Base-by-base conservation (phyloP, 2,113 vertebrate genomes). In the Zeus faber region DNA sequence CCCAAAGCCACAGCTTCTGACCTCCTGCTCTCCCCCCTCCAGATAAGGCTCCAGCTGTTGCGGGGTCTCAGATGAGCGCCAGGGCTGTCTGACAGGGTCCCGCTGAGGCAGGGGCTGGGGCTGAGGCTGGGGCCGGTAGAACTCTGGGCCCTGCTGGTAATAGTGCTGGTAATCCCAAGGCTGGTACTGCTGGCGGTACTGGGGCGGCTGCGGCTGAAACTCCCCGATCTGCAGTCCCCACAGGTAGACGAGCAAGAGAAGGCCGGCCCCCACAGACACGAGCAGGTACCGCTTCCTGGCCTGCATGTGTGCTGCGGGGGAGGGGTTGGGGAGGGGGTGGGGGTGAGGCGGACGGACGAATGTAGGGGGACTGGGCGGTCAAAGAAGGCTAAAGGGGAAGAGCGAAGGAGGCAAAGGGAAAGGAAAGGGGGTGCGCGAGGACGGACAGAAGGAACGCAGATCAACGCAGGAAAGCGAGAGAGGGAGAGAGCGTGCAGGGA, bases 201-300 rank as follows among this genome's bases (percentile, higher is more conserved):
- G 83, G 65, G 73, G 74, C 24, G 63, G 53, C 64, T 76, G 81
- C 60, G 20, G 60, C 23, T 85, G 86, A 65, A 88, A 85, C 33
- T 91, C 88, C 41, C 81, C 82, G 4, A 90, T 83, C 67, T 89
- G 89, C 74, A 90, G 80, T 77, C 75, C 88, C 87, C 89, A 89
- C 76, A 89, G 75, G 74, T 91, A 91, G 71, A 87, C 59, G 67
- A 92, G 86, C 77, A 90, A 89, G 67, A 89, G 81, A 80, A 89
- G 85, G 84, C 87, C 89, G 75, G 81, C 90, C 80, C 86, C 90
- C 72, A 89, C 83, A 85, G 89, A 91, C 83, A 91, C 88, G 9
- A 92, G 89, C 84, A 91, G 87, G 86, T 91, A 92, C 80, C 90
- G 85, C 89, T 91, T 92, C 88, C 87, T 92, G 83, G 90, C 90